These are phyloP conservation scores for Oryzias celebensis DNA, from an alignment of 2,113 vertebrate species.

Conservation along the genomic window DNA sequence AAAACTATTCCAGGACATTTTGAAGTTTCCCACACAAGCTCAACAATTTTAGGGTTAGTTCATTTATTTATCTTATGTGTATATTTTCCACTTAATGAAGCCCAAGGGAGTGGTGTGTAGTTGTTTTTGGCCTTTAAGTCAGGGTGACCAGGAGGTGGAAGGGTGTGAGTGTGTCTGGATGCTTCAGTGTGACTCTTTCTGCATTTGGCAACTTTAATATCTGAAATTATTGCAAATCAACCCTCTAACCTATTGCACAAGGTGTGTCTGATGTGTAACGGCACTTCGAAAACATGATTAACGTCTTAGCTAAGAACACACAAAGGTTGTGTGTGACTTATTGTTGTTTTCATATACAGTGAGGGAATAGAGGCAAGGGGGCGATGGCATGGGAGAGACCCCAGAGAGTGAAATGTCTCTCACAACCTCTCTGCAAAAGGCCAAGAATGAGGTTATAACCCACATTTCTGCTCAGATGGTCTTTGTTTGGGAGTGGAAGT, in stretches of 20 bases:
- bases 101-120: slow-evolving; percentile 66
- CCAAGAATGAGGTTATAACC: slow-evolving; percentile 46
- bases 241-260: slow-evolving; percentile 21
- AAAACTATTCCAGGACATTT: slow-evolving; percentile 75
- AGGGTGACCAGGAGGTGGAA: slow-evolving; percentile 25
- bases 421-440: slow-evolving; percentile 47
- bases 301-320: background rate
- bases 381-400: slow-evolving; percentile 52
- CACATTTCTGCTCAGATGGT: slow-evolving; percentile 28
- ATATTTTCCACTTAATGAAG: slow-evolving; percentile 72
- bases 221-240: slow-evolving; percentile 35
- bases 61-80: slow-evolving; percentile 80
- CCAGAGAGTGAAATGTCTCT: slow-evolving; percentile 45
- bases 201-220: slow-evolving; percentile 21
- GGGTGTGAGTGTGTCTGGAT: slow-evolving; percentile 43
- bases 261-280: slow-evolving; percentile 17
- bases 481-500: background rate
- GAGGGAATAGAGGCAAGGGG: slow-evolving; percentile 17
- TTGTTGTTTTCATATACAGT: slow-evolving; percentile 34
- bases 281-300: background rate
- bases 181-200: slow-evolving; percentile 50
- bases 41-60: slow-evolving; percentile 75
- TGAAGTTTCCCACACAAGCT: slow-evolving; percentile 79
- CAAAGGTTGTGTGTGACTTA: slow-evolving; percentile 41
- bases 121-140: slow-evolving; percentile 71